A percentile compares a stretch with the other conserved stretches of the same genome.
Evolutionary conservation across 2,797 vertebrate species (phyloP).

Genomic region (Rachycentron canadum): DNA sequence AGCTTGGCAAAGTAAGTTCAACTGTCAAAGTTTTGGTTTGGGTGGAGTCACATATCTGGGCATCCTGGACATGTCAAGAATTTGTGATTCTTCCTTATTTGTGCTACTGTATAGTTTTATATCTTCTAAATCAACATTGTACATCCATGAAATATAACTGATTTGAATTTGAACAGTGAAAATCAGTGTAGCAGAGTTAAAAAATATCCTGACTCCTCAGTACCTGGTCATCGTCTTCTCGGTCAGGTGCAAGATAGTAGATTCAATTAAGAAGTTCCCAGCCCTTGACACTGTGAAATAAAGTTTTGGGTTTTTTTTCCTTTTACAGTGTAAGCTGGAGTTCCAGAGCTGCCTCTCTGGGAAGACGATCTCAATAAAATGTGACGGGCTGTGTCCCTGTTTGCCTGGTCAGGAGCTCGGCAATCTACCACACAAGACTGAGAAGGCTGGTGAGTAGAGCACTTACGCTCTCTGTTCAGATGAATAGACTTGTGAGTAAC

Average conservation of each 20-base stretch:
- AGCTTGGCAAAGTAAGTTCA: slow-evolving; percentile 29
- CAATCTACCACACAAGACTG: slow-evolving; percentile 81
- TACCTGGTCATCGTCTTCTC: background rate
- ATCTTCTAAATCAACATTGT: background rate
- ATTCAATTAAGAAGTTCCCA: background rate
- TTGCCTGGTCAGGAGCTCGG: slow-evolving; percentile 87
- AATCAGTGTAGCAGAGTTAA: background rate
- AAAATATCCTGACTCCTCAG: background rate
- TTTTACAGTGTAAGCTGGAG: slow-evolving; percentile 93
- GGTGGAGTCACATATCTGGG: background rate
- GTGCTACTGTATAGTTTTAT: background rate
- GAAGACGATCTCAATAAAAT: slow-evolving; percentile 89
- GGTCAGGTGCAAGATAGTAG: background rate
- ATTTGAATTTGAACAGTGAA: background rate
- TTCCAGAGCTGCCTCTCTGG: slow-evolving; percentile 92
- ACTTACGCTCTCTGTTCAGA: background rate
- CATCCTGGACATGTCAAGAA: background rate
- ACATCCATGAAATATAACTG: background rate
- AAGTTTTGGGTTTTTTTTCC: slow-evolving; percentile 6
- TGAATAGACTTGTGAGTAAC: background rate
- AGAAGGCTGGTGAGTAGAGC: slow-evolving; percentile 89
- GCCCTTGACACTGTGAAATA: background rate
- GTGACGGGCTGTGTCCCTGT: slow-evolving; percentile 95
- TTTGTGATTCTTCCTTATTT: background rate
- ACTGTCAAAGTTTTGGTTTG: slow-evolving; percentile 21